Evolutionary conservation across 1,140 invertebrate species (phyloP), one percentile per base, ranked within the genome.

Genomic region (Drosophila melanica): DNA sequence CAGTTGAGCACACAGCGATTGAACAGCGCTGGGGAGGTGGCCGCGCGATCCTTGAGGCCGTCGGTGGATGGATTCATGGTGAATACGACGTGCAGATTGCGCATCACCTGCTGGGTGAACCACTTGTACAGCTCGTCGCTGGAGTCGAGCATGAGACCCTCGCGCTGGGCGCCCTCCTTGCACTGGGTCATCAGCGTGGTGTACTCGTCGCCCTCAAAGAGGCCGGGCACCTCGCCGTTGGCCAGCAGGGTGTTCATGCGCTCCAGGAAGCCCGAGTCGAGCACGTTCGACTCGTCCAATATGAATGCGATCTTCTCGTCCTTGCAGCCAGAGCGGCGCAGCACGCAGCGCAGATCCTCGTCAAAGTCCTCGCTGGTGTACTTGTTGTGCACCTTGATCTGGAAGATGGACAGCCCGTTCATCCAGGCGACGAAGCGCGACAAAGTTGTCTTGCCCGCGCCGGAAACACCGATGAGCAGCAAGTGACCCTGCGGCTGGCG

Each of bases 61-160:
- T 99, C 98, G 0, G 98, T 97, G 4, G 97, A 98, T 9, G 99
- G 99, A 93, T 99, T 99, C 99, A 99, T 99, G 0, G 99, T 99
- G 92, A 99, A 99, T 9, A 99, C 99, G 23, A 99, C 99, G 92
- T 99, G 99, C 3, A 99, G 94, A 93, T 99, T 99, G 72, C 96
- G 96, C 97, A 99, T 99, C 18, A 99, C 98, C 95, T 99, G 96
- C 71, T 97, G 96, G 0, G 99, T 99, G 92, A 99, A 92, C 96
- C 96, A 96, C 93, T 99, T 99, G 92, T 99, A 99, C 2, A 99
- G 93, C 92, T 99, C 99, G 92, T 99, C 99, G 67, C 97, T 97
- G 0, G 98, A 99, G 92, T 99, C 99, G 9, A 99, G 93, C 98
- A 99, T 99, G 0, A 99, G 93, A 8, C 99, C 99, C 93, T 99